Conservation (phyloP, 1,140 invertebrate species). For the Drosophila fuyamai region DNA sequence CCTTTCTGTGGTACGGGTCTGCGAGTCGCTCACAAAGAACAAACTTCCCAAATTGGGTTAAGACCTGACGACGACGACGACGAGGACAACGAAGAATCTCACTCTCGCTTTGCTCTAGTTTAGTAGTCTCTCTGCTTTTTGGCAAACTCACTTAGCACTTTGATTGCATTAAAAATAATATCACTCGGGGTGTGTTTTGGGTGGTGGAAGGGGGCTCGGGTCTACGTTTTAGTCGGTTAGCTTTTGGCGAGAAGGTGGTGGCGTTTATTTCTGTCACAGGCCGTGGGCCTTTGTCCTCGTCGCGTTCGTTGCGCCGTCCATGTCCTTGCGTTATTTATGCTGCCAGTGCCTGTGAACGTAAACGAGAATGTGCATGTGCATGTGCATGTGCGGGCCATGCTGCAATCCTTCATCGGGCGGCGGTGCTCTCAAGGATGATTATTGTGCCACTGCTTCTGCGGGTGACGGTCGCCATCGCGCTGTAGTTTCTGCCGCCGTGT, state of each 20-base stretch:
- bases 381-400: slow-evolving; percentile 47
- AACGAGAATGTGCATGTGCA: slow-evolving; percentile 15
- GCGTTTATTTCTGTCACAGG: slow-evolving; percentile 59
- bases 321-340: slow-evolving; percentile 80
- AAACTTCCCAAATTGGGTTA: slow-evolving; percentile 77
- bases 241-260: slow-evolving; percentile 29
- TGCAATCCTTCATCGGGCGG: slow-evolving; percentile 55
- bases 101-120: slow-evolving; percentile 12
- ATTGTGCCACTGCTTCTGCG: slow-evolving; percentile 20
- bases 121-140: slow-evolving; percentile 39
- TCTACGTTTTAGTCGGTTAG: slow-evolving; percentile 56
- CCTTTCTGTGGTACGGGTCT: slow-evolving; percentile 4
- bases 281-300: slow-evolving; percentile 58
- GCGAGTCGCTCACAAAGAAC: slow-evolving; percentile 47
- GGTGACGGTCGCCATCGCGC: slow-evolving; percentile 51
- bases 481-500: slow-evolving; percentile 35
- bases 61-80: slow-evolving; percentile 14
- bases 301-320: slow-evolving; percentile 70
- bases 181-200: slow-evolving; percentile 28
- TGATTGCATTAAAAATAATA: slow-evolving; percentile 76
- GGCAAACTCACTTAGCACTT: slow-evolving; percentile 71
- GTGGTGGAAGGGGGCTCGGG: not conserved
- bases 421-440: slow-evolving; percentile 47
- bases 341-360: slow-evolving; percentile 21
- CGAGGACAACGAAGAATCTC: slow-evolving; percentile 14